Percentiles rank a stretch among this genome's conserved stretches.
phyloP scores from a whole-genome alignment of 2,113 vertebrate genomes.

The Trinectes maculatus region DNA sequence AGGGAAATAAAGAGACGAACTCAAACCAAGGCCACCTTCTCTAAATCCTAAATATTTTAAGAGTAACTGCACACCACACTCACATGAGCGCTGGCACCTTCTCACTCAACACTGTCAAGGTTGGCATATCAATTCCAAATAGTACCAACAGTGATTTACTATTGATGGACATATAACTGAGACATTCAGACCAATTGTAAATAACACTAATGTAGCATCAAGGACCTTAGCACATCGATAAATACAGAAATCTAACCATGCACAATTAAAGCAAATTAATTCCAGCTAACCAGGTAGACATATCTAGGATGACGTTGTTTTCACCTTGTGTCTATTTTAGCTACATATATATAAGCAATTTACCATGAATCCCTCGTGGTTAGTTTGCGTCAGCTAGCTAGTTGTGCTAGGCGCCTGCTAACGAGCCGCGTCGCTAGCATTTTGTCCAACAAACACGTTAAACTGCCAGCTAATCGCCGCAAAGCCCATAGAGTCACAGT shows the following conservation, averaged over 20 bases:
- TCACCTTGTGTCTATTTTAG: neutral
- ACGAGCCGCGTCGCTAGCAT: conserved; percentile 17
- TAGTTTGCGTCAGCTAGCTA: neutral
- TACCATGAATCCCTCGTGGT: neutral
- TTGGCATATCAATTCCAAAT: conserved; percentile 2
- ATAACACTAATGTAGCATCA: neutral
- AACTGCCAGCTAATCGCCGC: conserved; percentile 42
- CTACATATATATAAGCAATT: neutral
- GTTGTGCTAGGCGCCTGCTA: conserved; percentile 51
- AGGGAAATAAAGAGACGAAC: neutral
- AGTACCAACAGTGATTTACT: neutral
- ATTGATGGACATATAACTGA: neutral
- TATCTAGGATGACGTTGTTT: too few species aligned
- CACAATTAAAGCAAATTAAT: too few species aligned
- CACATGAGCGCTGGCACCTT: conserved; percentile 12
- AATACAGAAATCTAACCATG: neutral
- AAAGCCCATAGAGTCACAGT: neutral
- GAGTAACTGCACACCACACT: conserved; percentile 24
- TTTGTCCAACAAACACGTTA: conserved; percentile 28
- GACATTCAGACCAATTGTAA: conserved; percentile 13
- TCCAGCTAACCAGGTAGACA: too few species aligned
- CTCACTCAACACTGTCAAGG: conserved; percentile 4
- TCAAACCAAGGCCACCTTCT: neutral
- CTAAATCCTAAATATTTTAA: conserved; percentile 35
- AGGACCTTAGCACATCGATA: neutral